Evolutionary conservation across 1,140 invertebrate species (phyloP).

Genomic region (Drosophila tsacasi): DNA sequence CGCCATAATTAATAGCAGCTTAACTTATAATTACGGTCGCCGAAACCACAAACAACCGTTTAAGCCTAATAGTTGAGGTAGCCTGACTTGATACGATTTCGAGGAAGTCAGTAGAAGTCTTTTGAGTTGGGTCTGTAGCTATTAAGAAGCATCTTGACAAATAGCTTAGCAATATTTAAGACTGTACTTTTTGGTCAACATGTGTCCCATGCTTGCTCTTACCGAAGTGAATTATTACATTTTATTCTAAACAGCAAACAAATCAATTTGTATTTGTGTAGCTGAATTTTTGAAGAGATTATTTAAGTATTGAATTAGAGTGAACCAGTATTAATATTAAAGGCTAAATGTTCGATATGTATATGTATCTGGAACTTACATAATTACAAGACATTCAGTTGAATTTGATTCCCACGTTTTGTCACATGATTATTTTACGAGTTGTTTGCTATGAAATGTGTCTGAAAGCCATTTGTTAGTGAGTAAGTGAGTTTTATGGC

Average conservation of each 20-base stretch:
- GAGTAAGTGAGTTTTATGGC: constrained; percentile 8
- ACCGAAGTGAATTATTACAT: background rate
- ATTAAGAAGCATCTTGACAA: constrained; percentile 30
- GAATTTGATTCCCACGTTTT: background rate
- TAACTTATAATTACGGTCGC: constrained; percentile 83
- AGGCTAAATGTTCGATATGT: background rate
- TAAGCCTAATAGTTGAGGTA: constrained; percentile 80
- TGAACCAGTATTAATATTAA: background rate
- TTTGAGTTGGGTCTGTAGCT: constrained; percentile 34
- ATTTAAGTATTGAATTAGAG: background rate
- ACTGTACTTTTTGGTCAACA: background rate
- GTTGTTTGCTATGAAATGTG: background rate
- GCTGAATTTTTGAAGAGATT: background rate
- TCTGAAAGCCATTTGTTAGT: background rate
- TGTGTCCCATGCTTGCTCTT: background rate
- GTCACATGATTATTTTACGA: background rate
- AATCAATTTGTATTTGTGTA: background rate
- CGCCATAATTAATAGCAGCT: constrained; percentile 82
- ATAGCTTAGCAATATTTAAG: constrained; percentile 19
- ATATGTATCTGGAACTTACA: no score
- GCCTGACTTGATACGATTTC: constrained; percentile 33
- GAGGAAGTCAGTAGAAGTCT: background rate
- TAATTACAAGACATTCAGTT: background rate
- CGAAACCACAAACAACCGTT: constrained; percentile 73
- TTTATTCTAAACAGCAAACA: background rate